Conservation (phyloP, 2,888 invertebrate species). For the Cheilosia pagana region DNA sequence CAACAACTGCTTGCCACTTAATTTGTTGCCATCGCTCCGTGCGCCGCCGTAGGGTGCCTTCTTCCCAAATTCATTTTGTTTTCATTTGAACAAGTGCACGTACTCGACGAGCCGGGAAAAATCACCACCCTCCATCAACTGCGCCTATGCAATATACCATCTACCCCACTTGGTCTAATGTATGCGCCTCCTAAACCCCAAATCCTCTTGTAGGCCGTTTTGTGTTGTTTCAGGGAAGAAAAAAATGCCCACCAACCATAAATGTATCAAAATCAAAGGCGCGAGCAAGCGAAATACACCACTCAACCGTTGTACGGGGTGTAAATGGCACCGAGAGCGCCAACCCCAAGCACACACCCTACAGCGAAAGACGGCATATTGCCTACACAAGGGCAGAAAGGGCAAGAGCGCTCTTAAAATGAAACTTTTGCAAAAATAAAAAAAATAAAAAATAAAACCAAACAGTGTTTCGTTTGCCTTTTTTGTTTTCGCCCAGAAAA, state of each 20-base stretch:
- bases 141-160: not conserved
- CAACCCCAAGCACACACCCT: slow-evolving; percentile 17
- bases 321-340: slow-evolving; percentile 34
- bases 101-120: slow-evolving; percentile 1
- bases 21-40: not conserved
- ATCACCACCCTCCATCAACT: slow-evolving; percentile 2
- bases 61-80: slow-evolving; percentile 28
- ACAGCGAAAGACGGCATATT: slow-evolving; percentile 12
- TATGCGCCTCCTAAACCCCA: slow-evolving; percentile 13
- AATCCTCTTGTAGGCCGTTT: slow-evolving; percentile 44
- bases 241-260: slow-evolving; percentile 38
- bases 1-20: no score
- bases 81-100: slow-evolving; percentile 39
- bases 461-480: slow-evolving; percentile 4
- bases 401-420: slow-evolving; percentile 26
- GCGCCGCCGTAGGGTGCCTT: not conserved
- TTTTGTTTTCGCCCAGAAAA: not conserved
- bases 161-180: slow-evolving; percentile 14
- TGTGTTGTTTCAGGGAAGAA: slow-evolving; percentile 12
- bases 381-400: slow-evolving; percentile 12
- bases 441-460: not conserved
- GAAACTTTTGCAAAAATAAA: slow-evolving; percentile 33
- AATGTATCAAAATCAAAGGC: slow-evolving; percentile 49
- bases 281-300: slow-evolving; percentile 43
- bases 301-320: slow-evolving; percentile 45